Conservation (phyloP, 2,797 vertebrate genomes). For the Halcyon smyrnensis region DNA sequence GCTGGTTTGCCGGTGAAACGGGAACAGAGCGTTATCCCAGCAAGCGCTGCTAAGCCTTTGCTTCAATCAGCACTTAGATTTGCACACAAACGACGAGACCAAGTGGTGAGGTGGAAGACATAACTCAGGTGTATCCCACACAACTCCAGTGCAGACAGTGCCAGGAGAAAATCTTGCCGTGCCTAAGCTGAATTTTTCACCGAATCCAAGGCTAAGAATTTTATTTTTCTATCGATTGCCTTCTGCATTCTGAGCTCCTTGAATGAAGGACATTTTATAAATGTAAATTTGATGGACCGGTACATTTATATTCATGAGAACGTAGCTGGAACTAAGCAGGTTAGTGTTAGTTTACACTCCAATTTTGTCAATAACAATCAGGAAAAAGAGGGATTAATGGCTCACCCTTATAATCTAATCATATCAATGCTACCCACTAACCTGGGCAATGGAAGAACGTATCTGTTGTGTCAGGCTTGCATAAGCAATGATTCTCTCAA, state of each 20-base stretch:
- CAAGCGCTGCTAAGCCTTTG: background rate
- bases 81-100: background rate
- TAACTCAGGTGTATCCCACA: background rate
- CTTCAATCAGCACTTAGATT: background rate
- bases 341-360: conserved; percentile 58
- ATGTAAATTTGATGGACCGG: conserved; percentile 63
- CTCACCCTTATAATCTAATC: conserved; percentile 35
- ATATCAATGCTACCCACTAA: background rate
- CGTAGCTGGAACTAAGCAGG: conserved; percentile 42
- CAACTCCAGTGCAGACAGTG: background rate
- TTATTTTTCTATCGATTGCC: conserved; percentile 48
- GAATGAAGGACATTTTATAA: conserved; percentile 50
- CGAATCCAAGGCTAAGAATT: conserved; percentile 13
- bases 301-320: conserved; percentile 69
- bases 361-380: conserved; percentile 63
- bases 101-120: background rate
- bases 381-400: conserved; percentile 19
- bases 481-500: background rate
- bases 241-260: conserved; percentile 51
- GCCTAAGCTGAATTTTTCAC: background rate
- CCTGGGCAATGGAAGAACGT: background rate
- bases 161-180: background rate
- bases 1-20: background rate
- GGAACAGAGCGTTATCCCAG: background rate
- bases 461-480: background rate